A percentile compares a stretch with the other conserved stretches of the same genome.
phyloP scores from a whole-genome alignment of 2,113 vertebrate species.

The Panurus biarmicus region DNA sequence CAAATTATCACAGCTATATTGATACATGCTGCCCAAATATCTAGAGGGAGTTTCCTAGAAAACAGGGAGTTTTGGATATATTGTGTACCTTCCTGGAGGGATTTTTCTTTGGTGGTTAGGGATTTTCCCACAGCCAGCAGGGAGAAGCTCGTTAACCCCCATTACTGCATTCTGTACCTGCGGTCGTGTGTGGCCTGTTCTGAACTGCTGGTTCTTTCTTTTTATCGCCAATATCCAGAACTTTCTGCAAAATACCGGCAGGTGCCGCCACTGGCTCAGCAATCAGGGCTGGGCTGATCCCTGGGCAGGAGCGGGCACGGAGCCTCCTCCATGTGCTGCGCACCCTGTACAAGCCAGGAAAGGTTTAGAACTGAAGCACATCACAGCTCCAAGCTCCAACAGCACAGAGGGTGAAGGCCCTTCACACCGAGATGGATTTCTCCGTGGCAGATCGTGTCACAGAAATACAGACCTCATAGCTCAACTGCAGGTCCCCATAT shows the following conservation, averaged over 20 bases:
- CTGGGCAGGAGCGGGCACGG: background rate
- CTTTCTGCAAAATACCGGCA: background rate
- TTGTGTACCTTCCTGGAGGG: background rate
- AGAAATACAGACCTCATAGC: background rate
- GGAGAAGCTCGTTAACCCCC: background rate
- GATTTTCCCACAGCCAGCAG: background rate
- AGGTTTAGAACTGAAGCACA: background rate
- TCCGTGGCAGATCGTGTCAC: background rate
- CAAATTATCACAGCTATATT: background rate
- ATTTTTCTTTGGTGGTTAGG: background rate
- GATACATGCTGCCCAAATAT: background rate
- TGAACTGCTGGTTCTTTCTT: background rate
- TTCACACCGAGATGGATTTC: background rate
- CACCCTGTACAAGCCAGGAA: background rate
- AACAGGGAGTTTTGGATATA: background rate
- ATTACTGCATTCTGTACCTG: background rate
- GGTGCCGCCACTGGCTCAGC: conserved; percentile 29
- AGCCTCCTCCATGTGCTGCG: background rate
- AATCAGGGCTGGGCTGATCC: background rate
- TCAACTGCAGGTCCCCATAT: background rate
- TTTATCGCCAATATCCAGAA: background rate
- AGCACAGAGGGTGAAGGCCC: background rate
- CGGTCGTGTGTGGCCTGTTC: background rate
- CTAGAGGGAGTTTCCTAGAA: background rate
- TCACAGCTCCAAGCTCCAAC: background rate